Evolutionary conservation across 2,113 vertebrate genomes (phyloP), one percentile per base, ranked within the genome.

Genomic region (Stomatorhinus ivindoensis): DNA sequence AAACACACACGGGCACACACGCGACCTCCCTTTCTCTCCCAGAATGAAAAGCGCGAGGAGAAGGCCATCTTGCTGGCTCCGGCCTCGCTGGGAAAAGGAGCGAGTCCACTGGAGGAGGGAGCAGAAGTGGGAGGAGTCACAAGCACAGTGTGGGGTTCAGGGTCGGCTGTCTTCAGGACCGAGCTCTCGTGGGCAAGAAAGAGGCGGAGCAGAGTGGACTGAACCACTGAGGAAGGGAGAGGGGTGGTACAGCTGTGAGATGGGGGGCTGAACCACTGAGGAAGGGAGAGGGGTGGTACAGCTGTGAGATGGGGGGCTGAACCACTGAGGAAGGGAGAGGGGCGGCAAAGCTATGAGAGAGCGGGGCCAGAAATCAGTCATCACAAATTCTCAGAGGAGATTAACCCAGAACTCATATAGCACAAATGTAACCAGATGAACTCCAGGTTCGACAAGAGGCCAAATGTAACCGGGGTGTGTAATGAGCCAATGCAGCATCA

Each of bases 21-120:
- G 27, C 94, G 50, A 97, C 96, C 96, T 97, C 94, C 96, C 96
- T 97, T 97, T 93, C 96, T 95, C 92, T 97, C 96, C 96, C 96
- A 97, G 94, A 97, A 97, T 1, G 96, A 96, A 90, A 97, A 97
- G 65, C 95, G 94, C 86, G 96, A 97, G 35, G 96, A 97, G 90
- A 97, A 97, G 47, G 96, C 96, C 96, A 97, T 97, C 94, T 91
- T 44, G 9, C 90, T 90, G n/a, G 44, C 9, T 51, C 61, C 58
- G 61, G 90, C 91, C 90, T 93, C 92, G 92, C 93, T 92, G 92
- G 93, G 0, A 42, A 50, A 35, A 11, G 19, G 58, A 69, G 31
- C 19, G 27, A 3, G 61, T 31, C 4, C 58, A 55, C 39, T n/a
- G 17, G 27, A 15, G 58, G 44, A 27, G 47, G 47, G 46, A 3